Evolutionary conservation across 1,140 invertebrate genomes (phyloP).

Genomic region (Diorhabda carinulata): DNA sequence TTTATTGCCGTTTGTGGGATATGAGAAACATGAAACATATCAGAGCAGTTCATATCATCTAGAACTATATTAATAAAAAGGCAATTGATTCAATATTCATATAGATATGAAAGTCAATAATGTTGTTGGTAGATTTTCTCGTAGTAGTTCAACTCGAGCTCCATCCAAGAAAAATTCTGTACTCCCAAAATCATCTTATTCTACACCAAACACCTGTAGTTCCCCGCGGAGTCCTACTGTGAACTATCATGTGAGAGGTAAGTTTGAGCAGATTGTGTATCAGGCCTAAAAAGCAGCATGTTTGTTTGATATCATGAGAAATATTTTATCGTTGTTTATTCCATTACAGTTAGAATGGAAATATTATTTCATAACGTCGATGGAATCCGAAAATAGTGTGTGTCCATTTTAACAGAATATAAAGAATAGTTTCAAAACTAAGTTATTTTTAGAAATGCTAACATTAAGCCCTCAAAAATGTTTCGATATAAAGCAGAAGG

Average conservation of each 20-base stretch:
- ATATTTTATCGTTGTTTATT: too few relatives aligned
- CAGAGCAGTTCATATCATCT: slow-evolving; percentile 15
- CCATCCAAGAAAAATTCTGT: slow-evolving; percentile 16
- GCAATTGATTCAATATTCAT: not conserved
- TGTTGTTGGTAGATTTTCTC: slow-evolving; percentile 28
- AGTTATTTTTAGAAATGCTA: too few relatives aligned
- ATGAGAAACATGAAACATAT: slow-evolving; percentile 14
- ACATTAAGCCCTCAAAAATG: too few relatives aligned
- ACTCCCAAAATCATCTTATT: slow-evolving; percentile 38
- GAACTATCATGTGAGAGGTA: slow-evolving; percentile 28
- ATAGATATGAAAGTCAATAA: slow-evolving; percentile 29
- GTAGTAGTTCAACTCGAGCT: slow-evolving; percentile 29
- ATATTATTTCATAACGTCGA: too few relatives aligned
- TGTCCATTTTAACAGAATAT: too few relatives aligned
- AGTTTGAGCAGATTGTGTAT: not conserved
- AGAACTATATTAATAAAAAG: not conserved
- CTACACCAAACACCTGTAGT: slow-evolving; percentile 31
- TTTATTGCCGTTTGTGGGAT: not conserved
- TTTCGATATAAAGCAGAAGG: too few relatives aligned
- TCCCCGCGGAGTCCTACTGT: slow-evolving; percentile 33
- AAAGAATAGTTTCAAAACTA: too few relatives aligned
- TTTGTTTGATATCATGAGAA: too few relatives aligned
- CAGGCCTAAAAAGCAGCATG: too few relatives aligned
- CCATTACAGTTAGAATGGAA: too few relatives aligned
- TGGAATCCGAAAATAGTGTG: too few relatives aligned